Conservation (phyloP, 2,888 invertebrate species). For the Meghimatium bilineatum region DNA sequence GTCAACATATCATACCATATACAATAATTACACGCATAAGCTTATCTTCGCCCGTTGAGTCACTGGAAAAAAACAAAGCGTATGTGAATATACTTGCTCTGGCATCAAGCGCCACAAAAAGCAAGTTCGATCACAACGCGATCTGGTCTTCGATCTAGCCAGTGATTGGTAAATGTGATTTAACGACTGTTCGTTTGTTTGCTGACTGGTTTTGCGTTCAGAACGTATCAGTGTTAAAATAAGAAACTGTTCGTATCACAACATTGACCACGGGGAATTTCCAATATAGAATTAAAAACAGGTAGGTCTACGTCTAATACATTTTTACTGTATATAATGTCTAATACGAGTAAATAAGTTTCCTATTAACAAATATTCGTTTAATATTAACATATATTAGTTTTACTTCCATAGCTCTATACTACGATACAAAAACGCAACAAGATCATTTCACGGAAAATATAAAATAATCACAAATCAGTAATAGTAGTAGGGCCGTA, state of each 20-base stretch:
- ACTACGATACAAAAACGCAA: no score
- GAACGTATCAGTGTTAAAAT: background rate
- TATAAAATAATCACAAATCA: no score
- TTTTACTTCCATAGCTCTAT: no score
- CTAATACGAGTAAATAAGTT: no score
- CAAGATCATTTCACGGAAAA: no score
- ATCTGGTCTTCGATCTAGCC: constrained; percentile 18
- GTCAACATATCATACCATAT: background rate
- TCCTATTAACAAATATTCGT: no score
- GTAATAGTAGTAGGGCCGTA: no score
- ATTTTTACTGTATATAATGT: no score
- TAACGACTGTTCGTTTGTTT: background rate
- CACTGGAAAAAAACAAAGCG: background rate
- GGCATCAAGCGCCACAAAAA: constrained; percentile 13
- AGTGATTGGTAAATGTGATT: constrained; percentile 2
- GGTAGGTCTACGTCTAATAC: no score
- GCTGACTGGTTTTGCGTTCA: background rate
- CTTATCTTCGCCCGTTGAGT: background rate
- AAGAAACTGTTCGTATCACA: background rate
- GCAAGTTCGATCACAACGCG: constrained; percentile 26
- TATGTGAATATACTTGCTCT: background rate
- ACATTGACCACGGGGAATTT: background rate
- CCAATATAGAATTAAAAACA: background rate
- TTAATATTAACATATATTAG: no score
- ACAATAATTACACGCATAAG: background rate